Percentiles rank a stretch among this genome's conserved stretches.
Evolutionary conservation across 2,888 invertebrate species (phyloP).

Genomic region (Phlogophora meticulosa): DNA sequence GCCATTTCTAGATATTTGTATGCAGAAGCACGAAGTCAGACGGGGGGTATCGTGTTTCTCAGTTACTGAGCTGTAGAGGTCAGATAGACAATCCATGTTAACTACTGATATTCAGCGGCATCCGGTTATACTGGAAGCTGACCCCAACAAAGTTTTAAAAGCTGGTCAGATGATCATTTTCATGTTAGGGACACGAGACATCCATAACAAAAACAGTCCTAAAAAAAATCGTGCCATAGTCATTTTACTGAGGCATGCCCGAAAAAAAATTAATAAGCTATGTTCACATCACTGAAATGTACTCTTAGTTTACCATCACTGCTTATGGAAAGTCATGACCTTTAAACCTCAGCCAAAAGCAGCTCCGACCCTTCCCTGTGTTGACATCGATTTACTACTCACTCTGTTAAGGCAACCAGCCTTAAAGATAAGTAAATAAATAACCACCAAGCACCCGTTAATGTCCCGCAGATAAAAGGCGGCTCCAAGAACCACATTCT

Average conservation of each 20-base stretch:
- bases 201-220: neutral
- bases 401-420: slow-evolving; percentile 49
- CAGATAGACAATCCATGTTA: too few relatives aligned
- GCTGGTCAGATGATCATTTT: too few relatives aligned
- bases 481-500: slow-evolving; percentile 54
- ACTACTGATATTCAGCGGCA: too few relatives aligned
- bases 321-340: slow-evolving; percentile 41
- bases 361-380: slow-evolving; percentile 41
- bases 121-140: too few relatives aligned
- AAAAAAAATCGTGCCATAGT: too few relatives aligned
- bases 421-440: slow-evolving; percentile 55
- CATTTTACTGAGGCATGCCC: too few relatives aligned
- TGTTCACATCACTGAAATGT: neutral
- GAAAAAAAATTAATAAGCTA: neutral
- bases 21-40: too few relatives aligned
- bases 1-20: too few relatives aligned
- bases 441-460: slow-evolving; percentile 54
- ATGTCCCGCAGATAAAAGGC: slow-evolving; percentile 61
- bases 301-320: slow-evolving; percentile 1
- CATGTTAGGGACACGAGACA: neutral
- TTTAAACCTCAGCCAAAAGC: slow-evolving; percentile 36
- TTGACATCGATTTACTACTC: slow-evolving; percentile 49
- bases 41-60: too few relatives aligned
- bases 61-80: too few relatives aligned
- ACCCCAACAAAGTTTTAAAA: too few relatives aligned